Conservation (phyloP, 2,797 vertebrate genomes). For the Dryobates pubescens region DNA sequence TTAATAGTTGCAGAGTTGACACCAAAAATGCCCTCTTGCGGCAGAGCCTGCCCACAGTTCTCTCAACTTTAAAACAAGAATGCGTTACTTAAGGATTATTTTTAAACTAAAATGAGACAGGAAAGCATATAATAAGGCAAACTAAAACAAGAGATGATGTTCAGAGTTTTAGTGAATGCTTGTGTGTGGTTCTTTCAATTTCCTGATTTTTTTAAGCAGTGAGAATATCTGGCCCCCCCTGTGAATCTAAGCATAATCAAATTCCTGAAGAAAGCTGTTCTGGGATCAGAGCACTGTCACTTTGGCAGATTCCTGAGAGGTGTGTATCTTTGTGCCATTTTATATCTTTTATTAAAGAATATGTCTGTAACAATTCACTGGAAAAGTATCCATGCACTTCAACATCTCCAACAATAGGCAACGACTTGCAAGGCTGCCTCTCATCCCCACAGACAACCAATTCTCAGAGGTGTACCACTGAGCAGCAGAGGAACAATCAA, state of each 20-base stretch:
- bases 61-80: background rate
- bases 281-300: background rate
- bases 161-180: background rate
- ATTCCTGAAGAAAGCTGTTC: background rate
- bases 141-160: background rate
- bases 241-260: background rate
- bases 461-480: background rate
- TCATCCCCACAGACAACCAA: background rate
- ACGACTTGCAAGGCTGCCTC: background rate
- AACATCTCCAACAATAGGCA: background rate
- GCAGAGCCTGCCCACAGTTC: background rate
- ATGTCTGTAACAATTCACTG: background rate
- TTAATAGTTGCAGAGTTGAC: background rate
- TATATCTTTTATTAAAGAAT: background rate
- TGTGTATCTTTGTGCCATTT: background rate
- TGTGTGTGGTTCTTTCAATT: background rate
- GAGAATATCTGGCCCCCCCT: background rate
- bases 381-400: background rate
- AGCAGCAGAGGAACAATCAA: background rate
- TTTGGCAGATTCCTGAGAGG: background rate
- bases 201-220: background rate
- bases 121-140: background rate
- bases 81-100: background rate
- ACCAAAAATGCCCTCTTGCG: conserved; percentile 54
- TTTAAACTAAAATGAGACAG: background rate